Conservation (phyloP, 2,888 invertebrate genomes). For the Pristionchus fissidentatus region DNA sequence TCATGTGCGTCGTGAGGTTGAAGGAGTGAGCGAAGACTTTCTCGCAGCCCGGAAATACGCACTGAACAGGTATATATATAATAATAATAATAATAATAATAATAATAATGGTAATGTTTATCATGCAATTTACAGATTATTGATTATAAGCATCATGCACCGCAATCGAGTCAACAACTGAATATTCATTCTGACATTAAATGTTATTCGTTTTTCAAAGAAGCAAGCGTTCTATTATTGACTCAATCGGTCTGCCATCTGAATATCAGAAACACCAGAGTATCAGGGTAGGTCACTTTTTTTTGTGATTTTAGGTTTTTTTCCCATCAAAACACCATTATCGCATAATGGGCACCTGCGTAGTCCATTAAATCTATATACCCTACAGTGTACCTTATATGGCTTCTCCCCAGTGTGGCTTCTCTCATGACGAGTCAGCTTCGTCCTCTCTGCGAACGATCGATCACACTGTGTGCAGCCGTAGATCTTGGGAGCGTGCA, state of each 20-base stretch:
- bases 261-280: too few relatives aligned
- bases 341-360: too few relatives aligned
- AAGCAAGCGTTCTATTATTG: too few relatives aligned
- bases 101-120: neutral
- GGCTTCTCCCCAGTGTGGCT: slow-evolving; percentile 48
- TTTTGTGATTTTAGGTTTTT: too few relatives aligned
- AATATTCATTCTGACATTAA: too few relatives aligned
- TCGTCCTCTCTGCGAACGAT: slow-evolving; percentile 48
- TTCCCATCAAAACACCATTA: too few relatives aligned
- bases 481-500: slow-evolving; percentile 49
- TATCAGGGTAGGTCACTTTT: too few relatives aligned
- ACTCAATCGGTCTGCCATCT: too few relatives aligned
- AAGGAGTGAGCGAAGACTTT: slow-evolving; percentile 37
- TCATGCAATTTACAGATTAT: too few relatives aligned
- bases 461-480: slow-evolving; percentile 43
- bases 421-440: slow-evolving; percentile 46
- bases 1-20: slow-evolving; percentile 48
- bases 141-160: too few relatives aligned
- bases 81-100: slow-evolving; percentile 11
- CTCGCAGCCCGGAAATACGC: slow-evolving; percentile 19
- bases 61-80: slow-evolving; percentile 47
- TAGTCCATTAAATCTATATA: neutral
- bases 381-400: slow-evolving; percentile 43
- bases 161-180: too few relatives aligned
- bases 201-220: too few relatives aligned